phyloP scores from a whole-genome alignment of 2,888 invertebrate genomes.

The Iselma pallidipennis region DNA sequence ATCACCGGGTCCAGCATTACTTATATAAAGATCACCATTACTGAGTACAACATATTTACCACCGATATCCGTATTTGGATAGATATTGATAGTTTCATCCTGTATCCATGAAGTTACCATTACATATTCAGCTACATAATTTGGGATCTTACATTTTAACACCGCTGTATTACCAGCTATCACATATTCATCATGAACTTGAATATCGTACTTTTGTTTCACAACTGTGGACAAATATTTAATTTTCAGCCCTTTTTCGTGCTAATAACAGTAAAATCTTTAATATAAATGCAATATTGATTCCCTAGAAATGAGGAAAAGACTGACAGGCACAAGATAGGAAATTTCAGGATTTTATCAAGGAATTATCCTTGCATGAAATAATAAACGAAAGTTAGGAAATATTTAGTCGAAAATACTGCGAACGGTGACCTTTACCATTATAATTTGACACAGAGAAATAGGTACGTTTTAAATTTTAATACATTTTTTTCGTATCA shows the following conservation, averaged over 20 bases:
- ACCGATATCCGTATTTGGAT: slow-evolving; percentile 73
- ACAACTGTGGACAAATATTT: slow-evolving; percentile 64
- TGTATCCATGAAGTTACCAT: slow-evolving; percentile 89
- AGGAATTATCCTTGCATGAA: too few species aligned
- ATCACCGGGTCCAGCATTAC: slow-evolving; percentile 76
- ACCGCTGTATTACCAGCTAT: slow-evolving; percentile 90
- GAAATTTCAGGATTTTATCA: too few species aligned
- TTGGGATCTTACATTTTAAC: slow-evolving; percentile 86
- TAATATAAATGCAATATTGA: too few species aligned
- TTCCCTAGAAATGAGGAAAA: too few species aligned
- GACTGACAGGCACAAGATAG: too few species aligned
- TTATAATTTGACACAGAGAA: too few species aligned
- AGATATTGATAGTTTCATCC: slow-evolving; percentile 78
- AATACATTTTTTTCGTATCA: too few species aligned
- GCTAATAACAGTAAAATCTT: too few species aligned
- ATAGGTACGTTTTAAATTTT: too few species aligned
- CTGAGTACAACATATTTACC: slow-evolving; percentile 78
- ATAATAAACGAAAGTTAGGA: too few species aligned
- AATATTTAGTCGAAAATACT: too few species aligned
- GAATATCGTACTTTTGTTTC: slow-evolving; percentile 84
- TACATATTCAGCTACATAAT: slow-evolving; percentile 86
- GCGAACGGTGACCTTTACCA: too few species aligned
- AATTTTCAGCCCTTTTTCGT: not conserved
- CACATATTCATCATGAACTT: slow-evolving; percentile 90
- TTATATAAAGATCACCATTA: slow-evolving; percentile 83